phyloP scores from a whole-genome alignment of 2,113 vertebrate genomes.

The Conger conger region DNA sequence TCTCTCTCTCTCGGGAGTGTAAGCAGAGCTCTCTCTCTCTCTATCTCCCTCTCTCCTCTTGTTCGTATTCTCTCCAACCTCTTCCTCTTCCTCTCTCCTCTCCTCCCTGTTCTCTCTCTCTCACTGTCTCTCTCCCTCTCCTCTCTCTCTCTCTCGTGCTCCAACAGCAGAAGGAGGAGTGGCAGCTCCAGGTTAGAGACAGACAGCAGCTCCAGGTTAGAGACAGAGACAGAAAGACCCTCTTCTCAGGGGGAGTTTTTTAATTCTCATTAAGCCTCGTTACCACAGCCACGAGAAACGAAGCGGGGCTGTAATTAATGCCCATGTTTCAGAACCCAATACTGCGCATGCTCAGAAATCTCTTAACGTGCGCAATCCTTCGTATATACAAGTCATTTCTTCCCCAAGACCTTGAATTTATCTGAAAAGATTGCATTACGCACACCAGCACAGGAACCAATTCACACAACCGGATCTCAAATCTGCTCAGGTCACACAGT shows the following conservation, averaged over 20 bases:
- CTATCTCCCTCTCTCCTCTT: not conserved
- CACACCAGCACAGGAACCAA: no score
- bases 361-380: not conserved
- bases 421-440: no score
- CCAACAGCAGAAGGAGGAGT: not conserved
- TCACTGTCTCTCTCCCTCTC: not conserved
- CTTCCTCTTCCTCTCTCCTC: no score
- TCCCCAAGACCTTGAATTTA: not conserved
- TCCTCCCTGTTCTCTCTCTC: not conserved
- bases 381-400: not conserved
- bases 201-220: not conserved
- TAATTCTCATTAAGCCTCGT: not conserved
- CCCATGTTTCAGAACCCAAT: no score
- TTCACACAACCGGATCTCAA: no score
- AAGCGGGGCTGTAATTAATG: no score
- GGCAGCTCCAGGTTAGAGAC: no score
- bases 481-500: not conserved
- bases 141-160: not conserved
- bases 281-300: not conserved
- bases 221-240: not conserved
- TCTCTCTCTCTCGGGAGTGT: no score
- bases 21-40: not conserved
- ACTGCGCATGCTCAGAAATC: not conserved
- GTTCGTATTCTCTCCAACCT: not conserved
- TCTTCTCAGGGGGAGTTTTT: not conserved